Evolutionary conservation across 1,140 invertebrate species (phyloP).

Genomic region (Laodelphax striatellus): DNA sequence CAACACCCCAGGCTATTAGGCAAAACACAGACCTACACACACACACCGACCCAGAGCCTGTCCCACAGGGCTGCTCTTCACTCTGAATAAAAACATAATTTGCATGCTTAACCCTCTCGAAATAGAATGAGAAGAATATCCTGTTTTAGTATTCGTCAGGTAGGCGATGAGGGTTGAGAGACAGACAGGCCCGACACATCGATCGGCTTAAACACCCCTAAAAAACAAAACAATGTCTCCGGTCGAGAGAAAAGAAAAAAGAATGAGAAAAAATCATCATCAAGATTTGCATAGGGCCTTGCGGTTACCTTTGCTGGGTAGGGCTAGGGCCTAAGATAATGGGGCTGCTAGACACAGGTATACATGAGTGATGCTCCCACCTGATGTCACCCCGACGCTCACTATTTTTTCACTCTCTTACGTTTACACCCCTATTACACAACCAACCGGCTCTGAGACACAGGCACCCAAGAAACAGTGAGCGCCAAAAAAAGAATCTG

Average conservation of each 20-base stretch:
- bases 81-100: constrained; percentile 6
- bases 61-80: neutral
- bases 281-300: constrained; percentile 1
- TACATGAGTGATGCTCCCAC: neutral
- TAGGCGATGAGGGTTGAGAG: neutral
- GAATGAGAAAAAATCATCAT: neutral
- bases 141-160: constrained; percentile 1
- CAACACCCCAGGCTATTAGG: constrained; percentile 9
- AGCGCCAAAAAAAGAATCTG: neutral
- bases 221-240: constrained; percentile 1
- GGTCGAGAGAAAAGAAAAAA: neutral
- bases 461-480: neutral
- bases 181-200: neutral
- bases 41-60: neutral
- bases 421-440: neutral
- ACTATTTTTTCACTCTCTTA: neutral
- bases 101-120: constrained; percentile 15
- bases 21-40: constrained; percentile 7
- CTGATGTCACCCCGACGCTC: neutral
- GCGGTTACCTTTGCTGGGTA: neutral
- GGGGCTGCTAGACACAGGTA: neutral
- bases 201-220: neutral
- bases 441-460: no score
- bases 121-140: neutral
- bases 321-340: neutral